Base-by-base conservation (phyloP, 2,113 vertebrate genomes). In the Apodemus speciosus region DNA sequence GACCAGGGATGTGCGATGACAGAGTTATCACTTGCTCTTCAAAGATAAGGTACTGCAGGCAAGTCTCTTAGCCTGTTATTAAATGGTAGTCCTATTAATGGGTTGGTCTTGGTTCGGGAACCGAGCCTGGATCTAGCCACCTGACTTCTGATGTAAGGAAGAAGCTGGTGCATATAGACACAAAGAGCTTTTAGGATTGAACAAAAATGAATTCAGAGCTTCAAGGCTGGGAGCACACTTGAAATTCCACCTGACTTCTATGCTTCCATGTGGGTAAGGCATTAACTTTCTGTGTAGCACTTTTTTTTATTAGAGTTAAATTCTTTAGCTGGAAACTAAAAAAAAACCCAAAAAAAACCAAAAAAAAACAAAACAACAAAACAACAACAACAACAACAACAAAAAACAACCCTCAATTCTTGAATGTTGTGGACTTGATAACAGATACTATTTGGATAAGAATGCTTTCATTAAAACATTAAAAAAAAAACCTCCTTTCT, bases 281-380 rank as follows among this genome's bases (percentile, higher is more conserved):
- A 27, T 3, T 76, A 0, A 0, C 3, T 40, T 46, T n/a, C 21
- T 11, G 25, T 46, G 38, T 51, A 15, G 9, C 16, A 18, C 16
- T 56, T 16, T 56, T 9, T n/a, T 58, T n/a, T 35, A n/a, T 68
- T 58, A 9, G 32, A 91, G 18, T 49, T 51, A 60, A 4, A 5
- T 68, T 71, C 2, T 53, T 9, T 25, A 43, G 30, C 1, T 83
- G 1, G 13, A 16, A 85, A 23, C 32, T 51, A 23, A 68, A 76
- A 85, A 46, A 84, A 89, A 49, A 56, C 16, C 10, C 11, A 53
- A 53, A 11, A 53, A 51, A 51, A 9, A 51, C 6, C 6, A 51
- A 51, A 9, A 51, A 51, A 9, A 51, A 51, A 51, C n/a, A n/a
- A n/a, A n/a, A n/a, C n/a, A n/a, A n/a, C n/a, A n/a, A n/a, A n/a